Evolutionary conservation across 2,797 vertebrate genomes (phyloP), one percentile per base, ranked within the genome.

Genomic region (Vipera ursinii): DNA sequence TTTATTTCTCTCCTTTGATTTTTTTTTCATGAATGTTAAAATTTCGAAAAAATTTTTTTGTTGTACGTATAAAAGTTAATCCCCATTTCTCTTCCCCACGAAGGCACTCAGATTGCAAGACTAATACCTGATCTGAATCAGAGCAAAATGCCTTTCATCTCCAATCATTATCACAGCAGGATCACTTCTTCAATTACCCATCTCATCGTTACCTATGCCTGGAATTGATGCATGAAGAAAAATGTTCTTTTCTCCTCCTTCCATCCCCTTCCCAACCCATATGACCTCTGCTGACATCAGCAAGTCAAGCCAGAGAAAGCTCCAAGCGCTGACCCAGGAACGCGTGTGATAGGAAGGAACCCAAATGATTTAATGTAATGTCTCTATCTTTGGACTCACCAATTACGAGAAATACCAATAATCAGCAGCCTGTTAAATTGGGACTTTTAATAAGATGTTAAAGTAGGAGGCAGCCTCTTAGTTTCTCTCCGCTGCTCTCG

Each of bases 391-490:
- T 60, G 94, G 88, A 92, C 91, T 48, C 53, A 48, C 87, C 48
- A 65, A 91, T 95, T 88, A 90, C 9, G 12, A 89, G 61, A 91
- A 95, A 92, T 51, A 86, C 20, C 73, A 63, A 91, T 26, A 91
- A 92, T 73, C 57, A 65, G 89, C 28, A 92, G 86, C 12, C 61
- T 91, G 90, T 90, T 91, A 89, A 92, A 93, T 7, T 59, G 28
- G 24, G 89, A 94, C 44, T 60, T 95, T 93, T 92, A 94, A 93
- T 28, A 93, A 91, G 89, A 82, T 0, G 51, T 85, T 57, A 53
- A 44, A 90, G 56, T 88, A 82, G 91, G 57, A 90, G 48, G 89
- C 51, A 82, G 48, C 22, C 92, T 93, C 88, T 91, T 87, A 2
- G 0, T 92, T 95, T 95, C 90, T 94, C 94, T 94, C 92, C 85